Base-by-base conservation (phyloP, 2,113 vertebrate species). In the Rhea pennata region DNA sequence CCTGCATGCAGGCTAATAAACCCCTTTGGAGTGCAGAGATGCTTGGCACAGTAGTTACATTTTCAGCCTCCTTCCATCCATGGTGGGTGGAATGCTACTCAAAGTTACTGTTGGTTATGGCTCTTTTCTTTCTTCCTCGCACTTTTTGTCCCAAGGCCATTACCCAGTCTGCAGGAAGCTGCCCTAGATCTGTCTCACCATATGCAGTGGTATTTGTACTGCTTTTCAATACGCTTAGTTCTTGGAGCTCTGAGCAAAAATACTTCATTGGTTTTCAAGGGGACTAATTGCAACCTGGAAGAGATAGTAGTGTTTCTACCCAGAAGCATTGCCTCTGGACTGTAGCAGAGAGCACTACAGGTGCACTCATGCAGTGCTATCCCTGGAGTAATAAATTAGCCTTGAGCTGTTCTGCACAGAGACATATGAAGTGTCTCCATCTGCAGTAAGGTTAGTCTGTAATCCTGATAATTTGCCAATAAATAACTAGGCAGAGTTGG, bases 381-480 rank as follows among this genome's bases (percentile, higher is more conserved):
- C 81, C 42, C 89, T 58, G 20, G 62, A 26, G 87, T 58, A 76
- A 85, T 82, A 82, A 92, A 76, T 24, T 29, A 82, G 66, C 20
- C 20, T 62, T 65, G 39, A 84, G 48, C n/a, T 15, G 8, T 71
- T 89, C 81, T 92, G 89, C 50, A n/a, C 51, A 61, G n/a, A 91
- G 65, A 76, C 77, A 20, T 72, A 23, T n/a, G 77, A 79, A 69
- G 22, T 65, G 48, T 76, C 77, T 87, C 65, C 22, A 84, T 56
- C 74, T 81, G 80, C 3, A 7, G 31, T 2, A 42, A 81, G 39
- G 46, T 91, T 78, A 72, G 24, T 70, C 81, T 92, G 74, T 70
- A 84, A 86, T 50, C 29, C 88, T 88, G 87, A 92, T 82, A 92
- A 94, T 87, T 66, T 91, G 77, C 62, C 89, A 82, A 2, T 82